Base-by-base conservation (phyloP, 2,888 invertebrate species). In the Drosophila limbata region DNA sequence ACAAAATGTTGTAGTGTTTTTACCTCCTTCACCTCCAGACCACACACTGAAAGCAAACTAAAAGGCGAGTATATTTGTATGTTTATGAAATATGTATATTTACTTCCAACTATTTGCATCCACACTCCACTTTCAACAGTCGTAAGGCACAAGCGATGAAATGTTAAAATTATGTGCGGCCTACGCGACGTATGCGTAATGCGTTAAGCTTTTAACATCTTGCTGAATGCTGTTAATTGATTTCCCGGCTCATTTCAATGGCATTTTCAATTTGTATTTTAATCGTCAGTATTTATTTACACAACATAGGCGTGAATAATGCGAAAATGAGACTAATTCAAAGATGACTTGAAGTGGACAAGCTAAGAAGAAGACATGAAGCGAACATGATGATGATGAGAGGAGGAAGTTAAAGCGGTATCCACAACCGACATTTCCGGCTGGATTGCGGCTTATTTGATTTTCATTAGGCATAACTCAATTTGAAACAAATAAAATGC, bases 381-480 rank as follows among this genome's bases (percentile, higher is more conserved):
- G 39, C 39, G 28, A 15, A 17, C 15, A 17, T 15, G 39, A 17
- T 28, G 40, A 13, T 13, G 31, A 33, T 25, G 21, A 25, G 28
- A 28, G 28, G 48, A 39, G 25, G 25, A 11, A 15, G 52, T 10
- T 17, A 50, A 50, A 50, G 33, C 15, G 21, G 52, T 13, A 42
- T 17, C 8, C 17, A 55, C 64, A 37, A 64, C 59, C 75, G 73
- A 69, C 82, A 74, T 78, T 88, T 86, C 89, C 86, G 85, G 73
- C 85, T 84, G 83, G 88, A 85, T 82, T 77, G 84, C 71, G 81
- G 80, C 89, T 88, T 90, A 88, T 90, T 90, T 88, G 87, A 90
- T 89, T 90, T 89, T 90, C 88, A 90, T 91, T 90, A 88, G 82
- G 83, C 84, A 82, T 88, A 90, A 91, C 90, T 90, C 89, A 88